Conservation (phyloP, 37 sponge, comb jelly and placozoan species). For the Halisarca cf. caerulea region DNA sequence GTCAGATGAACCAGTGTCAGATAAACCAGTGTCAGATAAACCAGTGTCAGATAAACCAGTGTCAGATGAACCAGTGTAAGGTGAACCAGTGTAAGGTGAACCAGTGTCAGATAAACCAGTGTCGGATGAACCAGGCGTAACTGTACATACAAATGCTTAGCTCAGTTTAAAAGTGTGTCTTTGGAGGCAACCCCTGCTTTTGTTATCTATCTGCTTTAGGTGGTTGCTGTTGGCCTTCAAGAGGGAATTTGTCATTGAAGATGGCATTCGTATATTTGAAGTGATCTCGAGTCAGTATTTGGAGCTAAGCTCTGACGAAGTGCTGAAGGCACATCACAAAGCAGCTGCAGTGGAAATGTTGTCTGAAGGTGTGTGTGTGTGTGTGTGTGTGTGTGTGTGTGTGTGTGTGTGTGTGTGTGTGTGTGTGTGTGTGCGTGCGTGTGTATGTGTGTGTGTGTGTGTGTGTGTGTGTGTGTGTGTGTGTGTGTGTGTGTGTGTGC, state of each 20-base stretch:
- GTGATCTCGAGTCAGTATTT: slow-evolving; percentile 74
- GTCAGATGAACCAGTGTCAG: too few species aligned
- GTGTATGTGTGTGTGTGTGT: background rate
- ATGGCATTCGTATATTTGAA: slow-evolving; percentile 84
- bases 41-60: too few species aligned
- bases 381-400: background rate
- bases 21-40: too few species aligned
- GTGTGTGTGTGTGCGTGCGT: background rate
- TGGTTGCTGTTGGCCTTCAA: slow-evolving; percentile 91
- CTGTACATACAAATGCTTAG: too few species aligned
- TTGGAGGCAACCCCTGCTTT: too few species aligned
- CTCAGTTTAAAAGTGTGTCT: too few species aligned
- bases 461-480: background rate
- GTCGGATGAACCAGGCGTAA: too few species aligned
- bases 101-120: too few species aligned
- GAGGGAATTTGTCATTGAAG: slow-evolving; percentile 79
- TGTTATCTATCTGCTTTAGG: slow-evolving; percentile 17
- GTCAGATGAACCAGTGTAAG: too few species aligned
- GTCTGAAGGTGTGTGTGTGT: slow-evolving; percentile 43
- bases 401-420: background rate
- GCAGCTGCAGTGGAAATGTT: slow-evolving; percentile 58
- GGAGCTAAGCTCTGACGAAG: slow-evolving; percentile 78
- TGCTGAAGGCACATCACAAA: slow-evolving; percentile 59
- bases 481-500: too few species aligned
- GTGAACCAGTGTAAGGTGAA: too few species aligned